phyloP scores from a whole-genome alignment of 2,797 vertebrate species.

The Nothura maculosa region DNA sequence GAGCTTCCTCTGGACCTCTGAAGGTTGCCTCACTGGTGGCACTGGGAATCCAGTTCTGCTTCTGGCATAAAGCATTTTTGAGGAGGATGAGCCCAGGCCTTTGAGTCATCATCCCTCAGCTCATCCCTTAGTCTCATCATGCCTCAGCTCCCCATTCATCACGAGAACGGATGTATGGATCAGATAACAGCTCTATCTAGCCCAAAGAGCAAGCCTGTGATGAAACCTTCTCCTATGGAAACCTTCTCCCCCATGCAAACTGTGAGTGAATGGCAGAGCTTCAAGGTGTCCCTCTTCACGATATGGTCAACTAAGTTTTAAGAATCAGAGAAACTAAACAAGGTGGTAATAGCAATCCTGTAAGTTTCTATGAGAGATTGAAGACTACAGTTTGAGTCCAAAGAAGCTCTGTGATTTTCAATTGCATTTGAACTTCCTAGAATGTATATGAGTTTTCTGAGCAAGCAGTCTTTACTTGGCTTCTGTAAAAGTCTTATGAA shows the following conservation, averaged over 20 bases:
- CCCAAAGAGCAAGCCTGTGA: neutral
- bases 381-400: neutral
- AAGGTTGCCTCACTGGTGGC: neutral
- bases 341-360: neutral
- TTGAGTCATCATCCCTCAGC: neutral
- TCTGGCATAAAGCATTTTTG: neutral
- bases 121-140: neutral
- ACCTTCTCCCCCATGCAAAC: neutral
- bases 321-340: neutral
- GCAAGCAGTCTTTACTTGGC: neutral
- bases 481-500: neutral
- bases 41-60: neutral
- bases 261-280: neutral
- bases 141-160: neutral
- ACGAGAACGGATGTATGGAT: neutral
- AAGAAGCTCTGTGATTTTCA: neutral
- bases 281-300: neutral
- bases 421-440: neutral
- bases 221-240: neutral
- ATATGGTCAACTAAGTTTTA: neutral
- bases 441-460: neutral
- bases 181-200: neutral
- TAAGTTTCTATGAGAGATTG: neutral
- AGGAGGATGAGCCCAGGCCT: neutral
- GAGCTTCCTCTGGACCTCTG: neutral